Evolutionary conservation across 2,797 vertebrate species (phyloP), one percentile per base, ranked within the genome.

Genomic region (Melanotaenia pygmaea): DNA sequence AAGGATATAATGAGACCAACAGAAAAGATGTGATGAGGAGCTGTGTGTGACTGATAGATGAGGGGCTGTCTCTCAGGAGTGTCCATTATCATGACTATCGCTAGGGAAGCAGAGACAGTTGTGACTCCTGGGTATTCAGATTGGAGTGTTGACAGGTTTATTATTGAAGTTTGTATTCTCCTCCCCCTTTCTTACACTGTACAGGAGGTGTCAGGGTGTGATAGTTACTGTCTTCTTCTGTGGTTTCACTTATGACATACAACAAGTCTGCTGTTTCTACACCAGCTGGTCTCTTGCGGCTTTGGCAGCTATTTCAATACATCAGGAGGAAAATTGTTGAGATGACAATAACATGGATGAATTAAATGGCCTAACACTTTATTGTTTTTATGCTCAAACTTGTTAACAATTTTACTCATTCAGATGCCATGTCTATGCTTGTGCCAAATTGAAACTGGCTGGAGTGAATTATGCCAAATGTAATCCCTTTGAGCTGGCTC

Each of bases 81-180:
- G 80, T 88, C 85, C 32, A 5, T 63, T 84, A 86, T 88, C 86
- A 92, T 87, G 83, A 74, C 69, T 85, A 80, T 88, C 70, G 24
- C 82, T 82, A 82, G 61, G 72, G 74, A 84, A 89, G 66, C 81
- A 75, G 67, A 80, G 81, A 84, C 83, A 82, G 75, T 83, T 65
- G 64, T 64, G 83, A 74, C 87, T 92, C 84, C 83, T 67, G 88
- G 89, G 91, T 88, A 88, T 91, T 91, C 79, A 88, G 85, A 86
- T 89, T 67, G 74, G 74, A 86, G 80, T 89, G 88, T 89, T 91
- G 91, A 92, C 90, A 91, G 85, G 84, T 92, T 92, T 91, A 91
- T 93, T 89, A 92, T 85, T 87, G 83, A 90, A 86, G 83, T 86
- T 88, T 83, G 58, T 77, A 53, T 81, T 56, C 37, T 26, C 26